phyloP scores from a whole-genome alignment of 2,797 vertebrate species.

The Hippopotamyrus pictus region DNA sequence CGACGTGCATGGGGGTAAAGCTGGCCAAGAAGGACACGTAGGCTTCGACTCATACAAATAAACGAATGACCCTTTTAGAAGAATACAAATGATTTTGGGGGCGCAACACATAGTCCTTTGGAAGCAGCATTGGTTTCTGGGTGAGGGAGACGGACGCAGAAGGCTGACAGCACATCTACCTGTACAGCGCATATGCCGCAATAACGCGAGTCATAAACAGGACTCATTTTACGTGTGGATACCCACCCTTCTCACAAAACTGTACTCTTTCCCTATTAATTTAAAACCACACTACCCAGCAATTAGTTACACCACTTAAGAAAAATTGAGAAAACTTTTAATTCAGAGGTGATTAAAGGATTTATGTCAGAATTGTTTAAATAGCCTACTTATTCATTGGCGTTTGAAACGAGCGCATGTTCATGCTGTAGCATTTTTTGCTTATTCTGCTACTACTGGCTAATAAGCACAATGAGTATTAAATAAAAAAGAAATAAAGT shows the following conservation, averaged over 20 bases:
- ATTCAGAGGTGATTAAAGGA: not conserved
- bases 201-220: not conserved
- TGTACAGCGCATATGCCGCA: not conserved
- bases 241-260: not conserved
- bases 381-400: not conserved
- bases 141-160: not conserved
- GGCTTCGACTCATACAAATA: not conserved
- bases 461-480: not conserved
- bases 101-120: not conserved
- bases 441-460: not conserved
- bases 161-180: not conserved
- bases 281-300: not conserved
- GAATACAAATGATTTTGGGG: not conserved
- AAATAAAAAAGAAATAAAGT: not conserved
- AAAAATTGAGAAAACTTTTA: not conserved
- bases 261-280: not conserved
- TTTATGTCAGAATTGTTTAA: not conserved
- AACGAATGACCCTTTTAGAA: not conserved
- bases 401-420: not conserved
- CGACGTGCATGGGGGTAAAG: not conserved
- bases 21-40: not conserved
- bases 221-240: not conserved
- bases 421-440: not conserved
- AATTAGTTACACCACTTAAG: not conserved
- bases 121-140: not conserved